Evolutionary conservation across 2,888 invertebrate species (phyloP).

Genomic region (Harmothoe impar): DNA sequence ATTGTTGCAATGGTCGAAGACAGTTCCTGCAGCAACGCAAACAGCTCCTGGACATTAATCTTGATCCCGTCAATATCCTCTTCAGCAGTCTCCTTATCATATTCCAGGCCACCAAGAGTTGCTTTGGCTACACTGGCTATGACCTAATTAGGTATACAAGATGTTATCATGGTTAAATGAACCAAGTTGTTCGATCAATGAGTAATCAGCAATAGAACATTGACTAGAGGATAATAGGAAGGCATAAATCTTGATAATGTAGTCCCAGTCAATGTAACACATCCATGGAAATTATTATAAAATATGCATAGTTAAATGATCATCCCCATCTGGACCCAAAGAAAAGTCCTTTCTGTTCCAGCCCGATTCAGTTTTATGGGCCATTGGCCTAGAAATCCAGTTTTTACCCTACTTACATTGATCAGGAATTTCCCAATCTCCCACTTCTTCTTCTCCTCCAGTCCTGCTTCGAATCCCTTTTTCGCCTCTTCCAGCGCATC

Average conservation of each 20-base stretch:
- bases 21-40: conserved; percentile 24
- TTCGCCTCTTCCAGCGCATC: background rate
- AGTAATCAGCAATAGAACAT: too few relatives aligned
- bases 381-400: too few relatives aligned
- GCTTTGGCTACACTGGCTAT: conserved; percentile 38
- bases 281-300: too few relatives aligned
- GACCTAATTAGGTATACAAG: background rate
- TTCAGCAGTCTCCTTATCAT: background rate
- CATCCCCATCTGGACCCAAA: too few relatives aligned
- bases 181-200: too few relatives aligned
- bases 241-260: too few relatives aligned
- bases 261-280: too few relatives aligned
- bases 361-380: too few relatives aligned
- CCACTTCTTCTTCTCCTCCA: conserved; percentile 15
- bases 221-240: too few relatives aligned
- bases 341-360: too few relatives aligned
- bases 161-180: too few relatives aligned
- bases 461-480: conserved; percentile 1
- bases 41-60: background rate
- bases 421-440: conserved; percentile 38
- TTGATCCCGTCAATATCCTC: background rate
- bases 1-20: background rate
- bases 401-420: background rate
- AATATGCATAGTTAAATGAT: too few relatives aligned
- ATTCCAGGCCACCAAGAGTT: background rate